Evolutionary conservation across 2,797 vertebrate genomes (phyloP).

Genomic region (Delichon dasypus): DNA sequence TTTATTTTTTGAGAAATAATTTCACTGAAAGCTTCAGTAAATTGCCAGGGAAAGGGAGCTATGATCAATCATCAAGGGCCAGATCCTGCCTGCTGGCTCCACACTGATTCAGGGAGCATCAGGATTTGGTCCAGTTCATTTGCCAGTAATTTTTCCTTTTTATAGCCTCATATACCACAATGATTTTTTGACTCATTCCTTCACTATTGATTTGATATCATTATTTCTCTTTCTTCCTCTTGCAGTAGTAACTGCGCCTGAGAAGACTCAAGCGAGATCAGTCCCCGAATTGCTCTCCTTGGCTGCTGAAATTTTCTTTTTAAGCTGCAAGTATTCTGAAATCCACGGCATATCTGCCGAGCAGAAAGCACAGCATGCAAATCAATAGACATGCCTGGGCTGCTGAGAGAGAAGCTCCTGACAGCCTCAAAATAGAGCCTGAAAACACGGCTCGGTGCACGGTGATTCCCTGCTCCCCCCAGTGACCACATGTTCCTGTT

Average conservation of each 20-base stretch:
- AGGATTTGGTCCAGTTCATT: background rate
- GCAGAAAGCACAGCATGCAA: conserved; percentile 57
- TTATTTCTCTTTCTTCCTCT: conserved; percentile 36
- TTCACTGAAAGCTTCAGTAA: conserved; percentile 43
- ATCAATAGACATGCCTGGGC: conserved; percentile 51
- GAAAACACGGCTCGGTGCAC: background rate
- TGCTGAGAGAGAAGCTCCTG: background rate
- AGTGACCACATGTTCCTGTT: background rate
- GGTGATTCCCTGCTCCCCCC: conserved; percentile 5
- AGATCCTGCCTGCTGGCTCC: conserved; percentile 16
- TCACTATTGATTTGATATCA: conserved; percentile 15
- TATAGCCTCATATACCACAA: background rate
- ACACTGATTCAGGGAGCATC: background rate
- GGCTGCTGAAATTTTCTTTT: conserved; percentile 26
- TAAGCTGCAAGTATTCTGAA: conserved; percentile 15
- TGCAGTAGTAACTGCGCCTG: background rate
- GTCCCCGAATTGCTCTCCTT: background rate
- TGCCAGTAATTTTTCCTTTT: background rate
- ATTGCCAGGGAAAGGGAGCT: background rate
- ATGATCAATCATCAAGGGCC: background rate
- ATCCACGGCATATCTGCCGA: background rate
- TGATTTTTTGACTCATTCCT: background rate
- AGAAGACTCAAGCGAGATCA: background rate
- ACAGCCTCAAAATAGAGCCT: conserved; percentile 12
- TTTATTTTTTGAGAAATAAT: conserved; percentile 41